phyloP scores from a whole-genome alignment of 2,113 vertebrate species.

The human region DNA sequence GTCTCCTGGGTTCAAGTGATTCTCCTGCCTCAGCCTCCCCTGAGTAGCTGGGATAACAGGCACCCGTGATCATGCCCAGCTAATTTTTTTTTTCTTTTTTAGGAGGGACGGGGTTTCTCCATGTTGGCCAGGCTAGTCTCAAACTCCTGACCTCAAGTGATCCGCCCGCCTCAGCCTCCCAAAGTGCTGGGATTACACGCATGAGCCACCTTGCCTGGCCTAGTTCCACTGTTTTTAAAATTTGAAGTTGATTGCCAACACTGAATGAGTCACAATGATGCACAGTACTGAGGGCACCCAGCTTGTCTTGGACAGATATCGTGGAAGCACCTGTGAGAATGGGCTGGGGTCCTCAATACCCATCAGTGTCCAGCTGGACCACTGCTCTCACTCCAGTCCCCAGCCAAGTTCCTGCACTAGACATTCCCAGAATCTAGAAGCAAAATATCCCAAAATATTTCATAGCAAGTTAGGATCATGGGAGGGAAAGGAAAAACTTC shows the following conservation, averaged over 20 bases:
- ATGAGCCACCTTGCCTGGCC: too few species aligned
- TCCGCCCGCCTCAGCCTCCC: too few species aligned
- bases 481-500: not conserved
- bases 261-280: not conserved
- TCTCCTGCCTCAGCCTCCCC: too few species aligned
- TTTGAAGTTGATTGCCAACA: not conserved
- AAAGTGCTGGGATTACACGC: too few species aligned
- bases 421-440: not conserved
- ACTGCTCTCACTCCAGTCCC: not conserved
- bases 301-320: not conserved
- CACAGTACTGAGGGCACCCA: not conserved
- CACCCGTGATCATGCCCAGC: too few species aligned
- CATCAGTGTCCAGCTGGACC: not conserved
- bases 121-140: too few species aligned
- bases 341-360: not conserved
- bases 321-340: not conserved
- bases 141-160: too few species aligned
- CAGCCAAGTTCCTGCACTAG: not conserved
- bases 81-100: too few species aligned
- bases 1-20: too few species aligned
- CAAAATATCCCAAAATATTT: not conserved
- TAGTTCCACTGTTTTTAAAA: not conserved
- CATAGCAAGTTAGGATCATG: not conserved
- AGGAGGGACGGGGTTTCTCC: too few species aligned
- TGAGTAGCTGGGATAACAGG: too few species aligned